Base-by-base conservation (phyloP, 2,797 vertebrate genomes). In the Anniella stebbinsi region DNA sequence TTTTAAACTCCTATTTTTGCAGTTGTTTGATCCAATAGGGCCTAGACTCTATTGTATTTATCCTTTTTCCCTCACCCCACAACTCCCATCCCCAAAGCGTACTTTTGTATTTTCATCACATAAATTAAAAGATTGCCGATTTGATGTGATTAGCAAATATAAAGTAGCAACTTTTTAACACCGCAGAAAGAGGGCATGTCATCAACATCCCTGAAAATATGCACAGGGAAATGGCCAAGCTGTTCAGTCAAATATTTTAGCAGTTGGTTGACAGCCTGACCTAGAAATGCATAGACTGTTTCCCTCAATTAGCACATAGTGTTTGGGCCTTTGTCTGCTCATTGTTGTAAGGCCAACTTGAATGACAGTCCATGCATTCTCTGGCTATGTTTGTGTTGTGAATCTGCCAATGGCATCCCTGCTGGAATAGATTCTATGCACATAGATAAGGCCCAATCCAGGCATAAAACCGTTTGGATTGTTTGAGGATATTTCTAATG, bases 321-420 rank as follows among this genome's bases (percentile, higher is more conserved):
- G 36, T 1, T 88, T 94, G 86, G 89, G 57, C 90, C 87, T 91
- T 69, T 69, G 75, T 80, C 5, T n/a, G 73, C 80, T 94, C 90
- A 93, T 93, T 94, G 93, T 95, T 89, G 63, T 89, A 72, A 77
- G 83, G 91, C 92, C 90, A 91, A 91, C 92, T 88, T 78, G 33
- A 41, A 67, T 91, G 38, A 75, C 8, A 88, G 75, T 54, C 80
- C 28, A 4, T 73, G 17, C 73, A 92, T 94, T 93, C 92, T 93
- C 38, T 91, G 84, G 23, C 88, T 90, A 92, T 90, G 76, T 57
- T 88, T 67, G 73, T 51, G 83, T 70, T 83, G 48, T 67, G 73
- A 84, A 1, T 88, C 86, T 87, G 36, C 88, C 88, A 95, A 15
- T 87, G 75, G 88, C 90, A 95, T 92, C 76, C 88, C 84, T 83